Evolutionary conservation across 2,888 invertebrate species (phyloP).

Genomic region (Troglohyphantes excavatus): DNA sequence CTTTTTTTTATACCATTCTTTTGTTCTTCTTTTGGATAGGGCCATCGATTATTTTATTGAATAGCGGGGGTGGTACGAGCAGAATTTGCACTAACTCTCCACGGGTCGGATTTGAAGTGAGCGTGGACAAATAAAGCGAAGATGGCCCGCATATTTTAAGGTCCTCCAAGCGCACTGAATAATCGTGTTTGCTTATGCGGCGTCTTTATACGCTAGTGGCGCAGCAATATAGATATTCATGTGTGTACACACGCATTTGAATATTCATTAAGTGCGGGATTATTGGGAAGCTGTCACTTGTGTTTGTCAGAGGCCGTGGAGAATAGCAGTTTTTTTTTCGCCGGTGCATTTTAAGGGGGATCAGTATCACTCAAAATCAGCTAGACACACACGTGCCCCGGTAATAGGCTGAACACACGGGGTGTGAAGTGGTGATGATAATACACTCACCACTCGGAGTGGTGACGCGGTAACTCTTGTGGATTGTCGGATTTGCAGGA

Average conservation of each 20-base stretch:
- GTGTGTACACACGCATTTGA: conserved; percentile 77
- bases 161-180: conserved; percentile 45
- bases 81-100: conserved; percentile 68
- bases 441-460: background rate
- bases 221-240: conserved; percentile 73
- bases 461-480: too few species aligned
- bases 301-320: conserved; percentile 27
- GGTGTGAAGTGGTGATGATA: background rate
- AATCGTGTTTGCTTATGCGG: conserved; percentile 77
- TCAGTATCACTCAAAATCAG: conserved; percentile 35
- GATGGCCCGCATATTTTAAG: conserved; percentile 74
- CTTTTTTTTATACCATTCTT: conserved; percentile 50
- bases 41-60: conserved; percentile 69
- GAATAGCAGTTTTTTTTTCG: conserved; percentile 54
- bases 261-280: conserved; percentile 74
- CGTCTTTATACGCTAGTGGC: conserved; percentile 66
- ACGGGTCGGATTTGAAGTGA: conserved; percentile 56
- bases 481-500: too few species aligned
- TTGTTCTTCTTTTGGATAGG: conserved; percentile 24
- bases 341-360: conserved; percentile 56
- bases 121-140: conserved; percentile 73
- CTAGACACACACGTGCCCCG: conserved; percentile 28
- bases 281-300: conserved; percentile 74
- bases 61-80: background rate
- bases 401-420: background rate